These are phyloP conservation scores for Cosmia pyralina DNA, from an alignment of 2,888 invertebrate genomes.

Conservation along the genomic window DNA sequence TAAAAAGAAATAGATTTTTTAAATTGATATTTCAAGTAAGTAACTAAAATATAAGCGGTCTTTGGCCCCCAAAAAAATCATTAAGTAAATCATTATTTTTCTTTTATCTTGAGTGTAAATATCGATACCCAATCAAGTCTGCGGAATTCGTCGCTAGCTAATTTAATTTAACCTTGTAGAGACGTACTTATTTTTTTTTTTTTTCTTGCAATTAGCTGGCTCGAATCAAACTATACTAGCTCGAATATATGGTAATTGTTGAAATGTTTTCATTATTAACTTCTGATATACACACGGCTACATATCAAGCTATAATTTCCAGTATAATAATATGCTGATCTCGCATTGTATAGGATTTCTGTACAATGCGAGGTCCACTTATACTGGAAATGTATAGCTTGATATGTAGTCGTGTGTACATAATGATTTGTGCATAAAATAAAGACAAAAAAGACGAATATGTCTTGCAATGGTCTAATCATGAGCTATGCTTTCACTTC, in stretches of 20 bases:
- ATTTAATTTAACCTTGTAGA: not conserved
- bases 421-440: constrained; percentile 5
- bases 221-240: not conserved
- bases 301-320: no score
- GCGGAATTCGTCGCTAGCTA: not conserved
- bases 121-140: not conserved
- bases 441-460: no score
- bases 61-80: not conserved
- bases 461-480: not conserved
- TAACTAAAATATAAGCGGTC: not conserved
- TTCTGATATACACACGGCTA: not conserved
- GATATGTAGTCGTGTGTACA: no score
- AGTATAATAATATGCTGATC: no score
- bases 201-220: not conserved
- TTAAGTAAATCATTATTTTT: not conserved
- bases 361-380: no score
- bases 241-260: constrained; percentile 9
- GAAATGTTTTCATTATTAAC: not conserved
- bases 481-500: not conserved
- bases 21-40: not conserved
- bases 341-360: no score
- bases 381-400: no score
- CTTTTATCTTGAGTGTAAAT: not conserved
- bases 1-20: not conserved
- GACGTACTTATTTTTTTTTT: not conserved